Evolutionary conservation across 2,888 invertebrate genomes (phyloP), one percentile per base, ranked within the genome.

Genomic region (Cecidostiba fungosa): DNA sequence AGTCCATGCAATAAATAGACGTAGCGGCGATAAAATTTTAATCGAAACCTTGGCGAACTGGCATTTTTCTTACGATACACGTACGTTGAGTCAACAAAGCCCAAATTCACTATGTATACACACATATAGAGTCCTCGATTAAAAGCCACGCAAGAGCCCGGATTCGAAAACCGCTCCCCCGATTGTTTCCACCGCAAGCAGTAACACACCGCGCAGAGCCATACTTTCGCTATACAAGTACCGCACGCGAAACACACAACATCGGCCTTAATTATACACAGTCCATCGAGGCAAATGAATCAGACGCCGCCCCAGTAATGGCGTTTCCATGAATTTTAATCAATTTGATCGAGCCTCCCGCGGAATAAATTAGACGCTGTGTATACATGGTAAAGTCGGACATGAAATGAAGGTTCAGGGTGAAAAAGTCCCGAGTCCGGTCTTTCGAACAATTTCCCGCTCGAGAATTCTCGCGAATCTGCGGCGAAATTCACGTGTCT

Each of bases 401-500:
- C 16, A 62, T 2, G 8, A 16, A 62, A 43, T 19, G 12, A 3
- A 10, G n/a, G 10, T n/a, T 32, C 32, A 32, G 3, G 3, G 32
- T 32, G 32, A 32, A 32, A 32, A n/a, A n/a, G n/a, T n/a, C n/a
- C n/a, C n/a, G n/a, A n/a, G n/a, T n/a, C n/a, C n/a, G n/a, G n/a
- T n/a, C n/a, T n/a, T n/a, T n/a, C n/a, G n/a, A n/a, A 32, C 32
- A 32, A 32, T 32, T 32, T 32, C 3, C 3, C 32, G 32, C 32
- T 39, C 47, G 70, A 36, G 12, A n/a, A 16, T 72, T 43, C 54
- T 26, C 36, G 50, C 50, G 76, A 23, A 79, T 32, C 29, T 54
- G 84, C 70, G 54, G 70, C 85, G 12, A 54, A 69, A 23, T 85
- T 85, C 80, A 85, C 43, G 77, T 4, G 29, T 59, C 43, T 79